Evolutionary conservation across 2,888 invertebrate genomes (phyloP), one percentile per base, ranked within the genome.

Genomic region (Drosophila limbata): DNA sequence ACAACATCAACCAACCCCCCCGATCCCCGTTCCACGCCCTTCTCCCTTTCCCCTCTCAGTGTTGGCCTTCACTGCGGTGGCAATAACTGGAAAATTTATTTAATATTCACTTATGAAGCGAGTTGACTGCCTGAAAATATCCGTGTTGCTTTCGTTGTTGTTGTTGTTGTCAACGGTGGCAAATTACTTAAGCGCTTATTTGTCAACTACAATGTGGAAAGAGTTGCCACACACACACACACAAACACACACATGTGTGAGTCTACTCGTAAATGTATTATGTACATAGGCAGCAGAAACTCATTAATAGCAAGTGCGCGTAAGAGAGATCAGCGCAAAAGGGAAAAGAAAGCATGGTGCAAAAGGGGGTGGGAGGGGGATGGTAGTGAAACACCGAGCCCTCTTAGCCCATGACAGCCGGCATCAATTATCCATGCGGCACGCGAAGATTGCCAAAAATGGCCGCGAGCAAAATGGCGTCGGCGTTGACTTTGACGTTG

Each of bases 101-200:
- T 85, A 85, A 87, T 87, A 87, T 87, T 85, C 87, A 85, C 85
- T 85, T 84, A 83, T 83, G 76, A 80, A 78, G 73, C 65, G 69
- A 62, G 64, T 60, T 65, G 61, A 31, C 61, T 42, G 59, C 50
- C 52, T 59, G 28, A 57, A 57, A 73, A 66, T 61, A 65, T 69
- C 42, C 64, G 48, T 65, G 59, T 42, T 65, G 42, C 35, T 67
- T 52, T 45, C 63, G 53, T 55, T 65, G 42, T 39, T 67, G 56
- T 45, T 66, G 53, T 55, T 69, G 78, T 70, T 70, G 71, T 45
- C 59, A 59, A 73, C 83, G 74, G 74, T 77, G 71, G 85, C 81
- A 84, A 85, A 85, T 84, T 84, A 84, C 84, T 84, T 85, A 84
- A 84, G 84, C 78, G 85, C 84, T 85, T 84, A 85, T 84, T 84